Conservation (phyloP, 2,888 invertebrate species). For the Ceraclea dissimilis region DNA sequence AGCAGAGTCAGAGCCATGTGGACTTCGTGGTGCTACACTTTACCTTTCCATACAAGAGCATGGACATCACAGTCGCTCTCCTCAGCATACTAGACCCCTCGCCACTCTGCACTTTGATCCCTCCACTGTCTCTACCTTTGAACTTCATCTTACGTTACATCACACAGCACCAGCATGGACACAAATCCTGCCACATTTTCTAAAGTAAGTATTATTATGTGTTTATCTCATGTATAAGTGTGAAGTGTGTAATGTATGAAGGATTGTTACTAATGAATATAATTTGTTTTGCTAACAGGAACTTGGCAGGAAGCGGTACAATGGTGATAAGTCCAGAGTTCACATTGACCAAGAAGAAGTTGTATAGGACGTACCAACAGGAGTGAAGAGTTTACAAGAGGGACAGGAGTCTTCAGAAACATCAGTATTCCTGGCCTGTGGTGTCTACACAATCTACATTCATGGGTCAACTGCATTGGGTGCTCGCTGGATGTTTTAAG, state of each 20-base stretch:
- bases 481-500: constrained; percentile 3
- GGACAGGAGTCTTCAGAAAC: not conserved
- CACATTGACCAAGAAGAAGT: constrained; percentile 83
- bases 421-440: not conserved
- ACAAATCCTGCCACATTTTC: constrained; percentile 77
- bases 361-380: constrained; percentile 71
- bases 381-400: constrained; percentile 28
- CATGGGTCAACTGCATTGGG: not conserved
- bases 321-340: constrained; percentile 85
- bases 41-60: constrained; percentile 71
- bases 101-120: constrained; percentile 82
- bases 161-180: constrained; percentile 85
- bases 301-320: constrained; percentile 76
- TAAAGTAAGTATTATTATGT: constrained; percentile 62
- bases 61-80: constrained; percentile 39
- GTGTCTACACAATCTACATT: too few relatives aligned
- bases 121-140: constrained; percentile 82
- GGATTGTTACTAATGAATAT: not conserved
- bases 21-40: constrained; percentile 78
- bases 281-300: constrained; percentile 47
- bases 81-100: constrained; percentile 55
- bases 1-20: constrained; percentile 86
- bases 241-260: not conserved
- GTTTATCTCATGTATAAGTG: not conserved
- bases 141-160: constrained; percentile 79